phyloP scores from a whole-genome alignment of 2,113 vertebrate species.

The Notothenia rossii region DNA sequence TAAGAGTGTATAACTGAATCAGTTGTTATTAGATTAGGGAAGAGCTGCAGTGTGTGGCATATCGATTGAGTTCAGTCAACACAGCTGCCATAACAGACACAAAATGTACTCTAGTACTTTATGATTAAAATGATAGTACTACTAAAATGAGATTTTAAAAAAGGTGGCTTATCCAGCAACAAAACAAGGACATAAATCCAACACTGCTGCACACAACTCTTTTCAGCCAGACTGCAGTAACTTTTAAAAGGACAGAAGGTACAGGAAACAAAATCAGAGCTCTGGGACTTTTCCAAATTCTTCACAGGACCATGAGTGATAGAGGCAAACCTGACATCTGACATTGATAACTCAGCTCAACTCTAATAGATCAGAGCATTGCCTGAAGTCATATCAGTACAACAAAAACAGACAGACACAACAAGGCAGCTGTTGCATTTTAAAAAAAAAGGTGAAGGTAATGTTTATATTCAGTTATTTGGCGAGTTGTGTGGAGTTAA shows the following conservation, averaged over 20 bases:
- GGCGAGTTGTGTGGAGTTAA: not conserved
- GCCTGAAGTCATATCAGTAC: not conserved
- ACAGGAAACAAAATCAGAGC: not conserved
- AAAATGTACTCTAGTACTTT: not conserved
- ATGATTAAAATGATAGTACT: not conserved
- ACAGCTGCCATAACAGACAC: not conserved
- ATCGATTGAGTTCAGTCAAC: not conserved
- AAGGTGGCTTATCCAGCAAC: not conserved
- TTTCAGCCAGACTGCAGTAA: not conserved
- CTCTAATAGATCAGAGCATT: slow-evolving; percentile 26
- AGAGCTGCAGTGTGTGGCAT: not conserved
- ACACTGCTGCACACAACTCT: not conserved
- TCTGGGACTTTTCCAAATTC: not conserved
- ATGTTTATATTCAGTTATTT: not conserved
- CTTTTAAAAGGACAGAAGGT: not conserved
- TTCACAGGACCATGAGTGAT: not conserved
- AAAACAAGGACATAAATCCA: not conserved
- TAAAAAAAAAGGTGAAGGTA: not conserved
- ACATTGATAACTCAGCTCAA: slow-evolving; percentile 34
- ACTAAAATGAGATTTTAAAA: not conserved
- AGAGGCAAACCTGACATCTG: slow-evolving; percentile 33
- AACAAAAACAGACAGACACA: not conserved
- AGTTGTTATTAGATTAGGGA: not conserved
- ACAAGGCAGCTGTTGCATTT: not conserved
- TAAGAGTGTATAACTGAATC: slow-evolving; percentile 5